Evolutionary conservation across 2,113 vertebrate species (phyloP).

Genomic region (Myxocyprinus asiaticus): DNA sequence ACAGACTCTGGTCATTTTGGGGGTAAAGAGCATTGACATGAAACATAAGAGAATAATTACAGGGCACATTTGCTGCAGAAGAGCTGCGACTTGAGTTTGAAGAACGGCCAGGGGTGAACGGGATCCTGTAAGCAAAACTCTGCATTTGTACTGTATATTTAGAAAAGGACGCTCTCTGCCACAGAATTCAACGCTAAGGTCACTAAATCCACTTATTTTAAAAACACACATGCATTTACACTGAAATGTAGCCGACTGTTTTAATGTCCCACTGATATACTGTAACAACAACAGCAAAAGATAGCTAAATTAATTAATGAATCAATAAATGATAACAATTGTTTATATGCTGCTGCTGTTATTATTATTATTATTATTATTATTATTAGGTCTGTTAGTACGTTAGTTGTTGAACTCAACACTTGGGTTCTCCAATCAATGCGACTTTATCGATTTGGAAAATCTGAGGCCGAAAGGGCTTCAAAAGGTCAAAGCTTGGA

Average conservation of each 20-base stretch:
- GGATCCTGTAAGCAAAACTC: not conserved
- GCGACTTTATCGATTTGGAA: not conserved
- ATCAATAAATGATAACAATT: too few species aligned
- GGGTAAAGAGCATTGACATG: slow-evolving; percentile 14
- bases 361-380: not conserved
- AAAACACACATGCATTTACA: too few species aligned
- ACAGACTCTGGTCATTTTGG: slow-evolving; percentile 35
- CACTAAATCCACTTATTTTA: too few species aligned
- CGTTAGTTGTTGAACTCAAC: not conserved
- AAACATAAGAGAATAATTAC: not conserved
- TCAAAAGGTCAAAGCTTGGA: slow-evolving; percentile 12
- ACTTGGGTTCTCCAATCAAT: not conserved
- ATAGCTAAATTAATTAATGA: too few species aligned
- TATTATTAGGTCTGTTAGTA: too few species aligned
- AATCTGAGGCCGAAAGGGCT: not conserved
- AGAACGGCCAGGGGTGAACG: not conserved
- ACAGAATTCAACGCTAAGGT: too few species aligned
- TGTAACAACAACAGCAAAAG: too few species aligned
- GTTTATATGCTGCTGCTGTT: too few species aligned
- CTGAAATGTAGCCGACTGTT: too few species aligned
- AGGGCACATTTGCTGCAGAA: not conserved
- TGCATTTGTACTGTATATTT: not conserved
- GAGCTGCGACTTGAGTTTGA: not conserved
- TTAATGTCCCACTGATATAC: too few species aligned
- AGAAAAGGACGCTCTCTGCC: not conserved